A percentile compares a stretch with the other conserved stretches of the same genome.
These are phyloP conservation scores for Selene dorsalis DNA, from an alignment of 2,797 vertebrate species.

Conservation along the genomic window DNA sequence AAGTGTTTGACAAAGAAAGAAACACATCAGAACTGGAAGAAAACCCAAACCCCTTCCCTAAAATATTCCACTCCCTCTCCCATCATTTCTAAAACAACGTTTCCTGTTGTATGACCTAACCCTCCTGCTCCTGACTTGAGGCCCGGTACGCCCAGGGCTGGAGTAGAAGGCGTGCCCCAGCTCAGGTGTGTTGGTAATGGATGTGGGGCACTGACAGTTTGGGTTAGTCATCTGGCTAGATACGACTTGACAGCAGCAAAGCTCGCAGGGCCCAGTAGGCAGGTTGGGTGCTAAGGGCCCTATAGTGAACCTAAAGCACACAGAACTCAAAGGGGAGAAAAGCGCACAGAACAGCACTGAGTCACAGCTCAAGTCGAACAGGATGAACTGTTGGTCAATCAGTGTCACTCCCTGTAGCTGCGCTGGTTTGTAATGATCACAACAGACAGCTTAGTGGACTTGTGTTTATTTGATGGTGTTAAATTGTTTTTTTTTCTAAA, in stretches of 20 bases:
- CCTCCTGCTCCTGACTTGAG: slow-evolving; percentile 50
- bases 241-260: slow-evolving; percentile 81
- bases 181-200: slow-evolving; percentile 82
- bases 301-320: slow-evolving; percentile 72
- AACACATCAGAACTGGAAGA: slow-evolving; percentile 1
- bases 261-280: slow-evolving; percentile 77
- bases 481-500: background rate
- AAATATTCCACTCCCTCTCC: slow-evolving; percentile 38
- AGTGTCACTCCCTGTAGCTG: slow-evolving; percentile 64
- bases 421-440: slow-evolving; percentile 44
- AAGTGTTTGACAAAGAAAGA: background rate
- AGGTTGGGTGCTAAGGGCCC: slow-evolving; percentile 75
- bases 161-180: slow-evolving; percentile 77
- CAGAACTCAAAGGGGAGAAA: slow-evolving; percentile 63
- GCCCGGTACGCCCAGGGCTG: slow-evolving; percentile 73
- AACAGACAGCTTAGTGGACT: slow-evolving; percentile 50
- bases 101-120: slow-evolving; percentile 65
- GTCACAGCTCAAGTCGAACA: slow-evolving; percentile 77
- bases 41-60: background rate
- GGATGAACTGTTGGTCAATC: slow-evolving; percentile 77
- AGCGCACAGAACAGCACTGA: slow-evolving; percentile 63
- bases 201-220: slow-evolving; percentile 78
- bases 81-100: slow-evolving; percentile 51
- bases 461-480: slow-evolving; percentile 19
- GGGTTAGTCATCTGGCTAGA: slow-evolving; percentile 79